Percentiles rank a stretch among this genome's conserved stretches.
Conservation (phyloP, 35 echinoderm and acorn worm genomes). For the Apostichopus parvimensis region DNA sequence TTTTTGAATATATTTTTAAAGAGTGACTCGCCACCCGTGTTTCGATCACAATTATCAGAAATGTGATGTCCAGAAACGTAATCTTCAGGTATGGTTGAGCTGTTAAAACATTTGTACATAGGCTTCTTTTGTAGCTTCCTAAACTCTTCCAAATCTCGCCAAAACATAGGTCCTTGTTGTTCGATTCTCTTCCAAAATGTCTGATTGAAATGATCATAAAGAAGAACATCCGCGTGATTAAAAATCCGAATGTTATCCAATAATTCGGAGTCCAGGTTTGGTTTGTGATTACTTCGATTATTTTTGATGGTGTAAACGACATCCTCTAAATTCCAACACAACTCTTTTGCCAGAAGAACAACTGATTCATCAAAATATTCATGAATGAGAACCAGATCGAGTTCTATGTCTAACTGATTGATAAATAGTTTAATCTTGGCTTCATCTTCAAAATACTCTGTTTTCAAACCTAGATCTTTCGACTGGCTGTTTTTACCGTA, state of each 20-base stretch:
- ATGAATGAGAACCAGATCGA: background rate
- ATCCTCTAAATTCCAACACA: conserved; percentile 7
- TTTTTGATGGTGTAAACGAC: background rate
- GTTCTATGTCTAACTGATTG: background rate
- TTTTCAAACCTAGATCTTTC: background rate
- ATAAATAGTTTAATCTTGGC: background rate
- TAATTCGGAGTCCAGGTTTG: background rate
- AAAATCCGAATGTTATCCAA: conserved; percentile 34
- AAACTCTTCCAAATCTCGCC: conserved; percentile 47
- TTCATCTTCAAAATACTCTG: background rate
- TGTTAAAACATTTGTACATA: background rate
- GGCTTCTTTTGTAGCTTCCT: conserved; percentile 2
- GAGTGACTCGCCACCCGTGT: background rate
- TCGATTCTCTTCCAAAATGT: conserved; percentile 59
- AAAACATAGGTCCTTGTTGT: conserved; percentile 41
- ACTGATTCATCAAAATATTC: conserved; percentile 30
- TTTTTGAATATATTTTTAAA: background rate
- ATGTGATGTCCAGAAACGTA: background rate
- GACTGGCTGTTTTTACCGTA: conserved; percentile 17
- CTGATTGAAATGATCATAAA: conserved; percentile 64
- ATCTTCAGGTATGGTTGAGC: background rate
- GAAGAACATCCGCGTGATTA: conserved; percentile 58
- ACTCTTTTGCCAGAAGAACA: background rate
- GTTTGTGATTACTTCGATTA: background rate
- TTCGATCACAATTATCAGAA: background rate